Evolutionary conservation across 2,797 vertebrate species (phyloP), one percentile per base, ranked within the genome.

Genomic region (Typhlichthys subterraneus): DNA sequence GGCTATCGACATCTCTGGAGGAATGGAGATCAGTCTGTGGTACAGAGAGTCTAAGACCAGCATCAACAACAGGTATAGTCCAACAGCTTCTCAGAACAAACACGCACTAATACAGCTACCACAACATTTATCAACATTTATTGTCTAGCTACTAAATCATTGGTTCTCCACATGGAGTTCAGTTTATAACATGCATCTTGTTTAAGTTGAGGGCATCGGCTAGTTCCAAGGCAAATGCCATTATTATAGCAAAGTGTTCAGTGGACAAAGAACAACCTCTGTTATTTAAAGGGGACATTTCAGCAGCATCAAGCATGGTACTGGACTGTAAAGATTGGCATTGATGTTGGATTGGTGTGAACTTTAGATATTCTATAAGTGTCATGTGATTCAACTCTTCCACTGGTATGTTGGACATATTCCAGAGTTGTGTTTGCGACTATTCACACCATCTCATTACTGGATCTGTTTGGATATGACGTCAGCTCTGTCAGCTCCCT

Each of bases 1-100:
- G 55, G 93, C 96, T 69, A 97, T 99, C 6, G 98, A 99, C 84
- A 97, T 98, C 87, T 97, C 97, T 0, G 97, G 97, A 77, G 94
- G 95, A 65, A 98, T 99, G 96, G 98, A 99, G 77, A 95, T 99
- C 86, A 99, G 98, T 83, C 92, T 99, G 65, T 99, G 98, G 98
- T 98, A 99, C 89, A 92, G 95, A 58, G 97, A 99, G 88, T 99
- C 97, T 78, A 99, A 99, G 91, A 99, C 97, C 69, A 96, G 88
- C 2, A 93, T 99, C 85, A 97, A 96, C 86, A 98, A 96, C 88
- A 90, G 94, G 98, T 99, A 92, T 58, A 23, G 45, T 53, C 14
- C 38, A 62, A 31, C 13, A 45, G 31, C 5, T 15, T 45, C 12
- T 12, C 14, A 45, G 15, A 15, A 5, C 11, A 42, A 38, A 6